Conservation (phyloP, 2,113 vertebrate species). For the Bubalus kerabau region DNA sequence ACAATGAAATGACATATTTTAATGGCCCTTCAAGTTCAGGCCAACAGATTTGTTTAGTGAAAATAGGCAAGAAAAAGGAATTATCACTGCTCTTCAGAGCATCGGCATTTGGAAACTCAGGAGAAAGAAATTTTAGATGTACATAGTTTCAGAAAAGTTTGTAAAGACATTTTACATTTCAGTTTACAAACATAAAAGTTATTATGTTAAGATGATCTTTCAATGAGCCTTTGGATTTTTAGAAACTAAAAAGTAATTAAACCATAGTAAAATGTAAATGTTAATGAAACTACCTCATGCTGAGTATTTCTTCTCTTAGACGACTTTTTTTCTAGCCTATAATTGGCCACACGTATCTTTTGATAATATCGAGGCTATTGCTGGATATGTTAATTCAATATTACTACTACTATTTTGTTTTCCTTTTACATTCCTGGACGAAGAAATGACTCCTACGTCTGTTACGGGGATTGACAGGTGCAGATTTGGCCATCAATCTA, state of each 20-base stretch:
- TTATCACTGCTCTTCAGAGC: background rate
- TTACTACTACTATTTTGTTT: background rate
- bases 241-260: background rate
- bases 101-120: background rate
- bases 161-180: background rate
- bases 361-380: background rate
- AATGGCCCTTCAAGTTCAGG: background rate
- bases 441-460: background rate
- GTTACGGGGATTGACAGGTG: background rate
- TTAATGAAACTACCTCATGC: background rate
- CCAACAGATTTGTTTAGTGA: background rate
- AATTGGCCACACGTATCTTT: background rate
- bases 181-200: background rate
- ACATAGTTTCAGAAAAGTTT: background rate
- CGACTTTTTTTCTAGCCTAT: background rate
- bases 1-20: background rate
- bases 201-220: background rate
- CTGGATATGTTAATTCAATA: background rate
- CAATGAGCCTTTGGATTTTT: background rate
- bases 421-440: background rate
- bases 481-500: background rate
- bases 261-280: background rate
- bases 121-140: background rate
- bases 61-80: background rate
- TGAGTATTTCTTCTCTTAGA: background rate